These are phyloP conservation scores for Plebejus argus DNA, from an alignment of 2,888 invertebrate genomes.

Conservation along the genomic window DNA sequence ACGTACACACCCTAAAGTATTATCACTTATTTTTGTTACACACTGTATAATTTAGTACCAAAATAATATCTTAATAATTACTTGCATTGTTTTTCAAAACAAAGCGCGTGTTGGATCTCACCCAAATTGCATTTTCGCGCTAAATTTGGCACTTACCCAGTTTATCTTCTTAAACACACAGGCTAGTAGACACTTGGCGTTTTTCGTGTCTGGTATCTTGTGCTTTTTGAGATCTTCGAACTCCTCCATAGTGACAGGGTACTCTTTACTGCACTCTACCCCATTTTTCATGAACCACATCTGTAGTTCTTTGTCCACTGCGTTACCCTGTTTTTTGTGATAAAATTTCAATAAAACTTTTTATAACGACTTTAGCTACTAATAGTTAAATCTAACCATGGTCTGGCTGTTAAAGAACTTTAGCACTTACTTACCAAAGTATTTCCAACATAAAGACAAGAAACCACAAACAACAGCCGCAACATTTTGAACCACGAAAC, in stretches of 20 bases:
- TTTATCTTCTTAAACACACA: constrained; percentile 68
- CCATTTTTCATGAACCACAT: constrained; percentile 58
- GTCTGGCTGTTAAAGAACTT: not conserved
- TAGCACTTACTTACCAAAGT: not conserved
- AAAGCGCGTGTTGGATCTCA: not conserved
- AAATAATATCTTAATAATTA: not conserved
- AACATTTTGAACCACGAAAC: not conserved
- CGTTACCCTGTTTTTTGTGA: not conserved
- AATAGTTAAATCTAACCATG: too few relatives aligned
- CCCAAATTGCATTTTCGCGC: not conserved
- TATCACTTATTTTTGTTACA: too few relatives aligned
- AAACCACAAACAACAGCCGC: not conserved
- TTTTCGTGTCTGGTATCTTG: constrained; percentile 59
- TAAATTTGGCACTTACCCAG: constrained; percentile 58
- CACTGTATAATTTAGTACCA: not conserved
- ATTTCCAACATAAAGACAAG: not conserved
- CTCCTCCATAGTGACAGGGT: constrained; percentile 55
- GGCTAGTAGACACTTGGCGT: constrained; percentile 69
- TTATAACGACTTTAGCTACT: too few relatives aligned
- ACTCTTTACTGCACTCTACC: constrained; percentile 58
- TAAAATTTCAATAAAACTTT: too few relatives aligned
- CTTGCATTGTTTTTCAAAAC: not conserved
- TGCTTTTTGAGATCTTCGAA: constrained; percentile 58
- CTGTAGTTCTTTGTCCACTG: constrained; percentile 56
- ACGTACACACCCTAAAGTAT: too few relatives aligned